These are phyloP conservation scores for Onychomys torridus DNA, from an alignment of 2,797 vertebrate genomes.

Conservation along the genomic window DNA sequence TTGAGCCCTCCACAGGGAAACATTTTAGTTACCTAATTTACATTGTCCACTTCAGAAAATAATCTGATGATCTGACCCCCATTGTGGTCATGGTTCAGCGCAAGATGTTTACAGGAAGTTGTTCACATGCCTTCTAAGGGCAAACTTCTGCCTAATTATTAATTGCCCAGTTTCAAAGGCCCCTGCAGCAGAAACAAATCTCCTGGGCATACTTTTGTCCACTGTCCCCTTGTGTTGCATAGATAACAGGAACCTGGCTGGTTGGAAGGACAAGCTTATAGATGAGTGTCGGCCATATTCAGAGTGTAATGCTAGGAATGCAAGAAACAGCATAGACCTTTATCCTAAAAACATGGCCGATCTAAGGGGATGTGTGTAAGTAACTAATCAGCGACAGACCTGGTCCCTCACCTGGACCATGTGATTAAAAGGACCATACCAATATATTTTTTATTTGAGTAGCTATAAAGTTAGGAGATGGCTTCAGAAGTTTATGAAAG, in stretches of 20 bases:
- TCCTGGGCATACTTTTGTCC: background rate
- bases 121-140: slow-evolving; percentile 34
- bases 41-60: slow-evolving; percentile 43
- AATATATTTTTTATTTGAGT: background rate
- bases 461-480: slow-evolving; percentile 14
- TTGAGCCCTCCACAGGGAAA: background rate
- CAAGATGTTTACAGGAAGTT: background rate
- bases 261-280: background rate
- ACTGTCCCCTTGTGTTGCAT: background rate
- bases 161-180: background rate
- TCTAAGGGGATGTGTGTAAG: background rate
- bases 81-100: background rate
- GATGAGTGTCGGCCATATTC: background rate
- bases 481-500: background rate
- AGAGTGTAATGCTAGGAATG: background rate
- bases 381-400: background rate
- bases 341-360: background rate
- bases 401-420: background rate
- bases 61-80: background rate
- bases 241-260: background rate
- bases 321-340: background rate
- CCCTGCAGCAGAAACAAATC: background rate
- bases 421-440: background rate
- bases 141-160: background rate
- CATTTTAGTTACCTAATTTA: background rate